Percentiles rank a stretch among this genome's conserved stretches.
These are phyloP conservation scores for Noctilio leporinus DNA, from an alignment of 2,113 vertebrate genomes.

Conservation along the genomic window DNA sequence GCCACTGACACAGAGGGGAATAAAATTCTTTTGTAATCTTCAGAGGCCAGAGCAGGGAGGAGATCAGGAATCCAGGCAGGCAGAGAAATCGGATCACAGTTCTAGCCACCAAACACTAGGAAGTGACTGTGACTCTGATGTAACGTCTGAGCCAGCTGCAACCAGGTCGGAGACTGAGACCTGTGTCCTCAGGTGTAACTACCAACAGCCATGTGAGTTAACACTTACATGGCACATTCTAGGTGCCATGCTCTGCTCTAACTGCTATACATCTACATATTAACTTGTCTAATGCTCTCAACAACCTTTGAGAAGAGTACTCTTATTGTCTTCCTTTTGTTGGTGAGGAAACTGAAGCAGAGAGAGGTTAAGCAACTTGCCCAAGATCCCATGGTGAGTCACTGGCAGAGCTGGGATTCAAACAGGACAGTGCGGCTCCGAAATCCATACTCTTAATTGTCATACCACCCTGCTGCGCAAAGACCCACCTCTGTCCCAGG, in stretches of 20 bases:
- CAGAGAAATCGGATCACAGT: neutral
- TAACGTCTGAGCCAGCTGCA: slow-evolving; percentile 29
- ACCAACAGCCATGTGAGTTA: neutral
- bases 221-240: neutral
- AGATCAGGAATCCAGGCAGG: neutral
- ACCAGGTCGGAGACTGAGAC: neutral
- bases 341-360: neutral
- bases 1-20: neutral
- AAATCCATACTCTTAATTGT: neutral
- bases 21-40: neutral
- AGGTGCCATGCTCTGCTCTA: neutral
- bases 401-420: neutral
- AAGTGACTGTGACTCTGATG: slow-evolving; percentile 9
- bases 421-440: neutral
- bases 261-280: neutral
- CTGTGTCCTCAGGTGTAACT: neutral
- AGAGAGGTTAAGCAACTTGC: neutral
- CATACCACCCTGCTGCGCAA: fast-evolving
- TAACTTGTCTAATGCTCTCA: neutral
- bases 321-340: neutral
- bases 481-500: no score
- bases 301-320: neutral
- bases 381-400: neutral
- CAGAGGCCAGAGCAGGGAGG: neutral
- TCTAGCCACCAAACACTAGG: neutral